Conservation (phyloP, 2,797 vertebrate genomes). For the Loris lydekkerianus region DNA sequence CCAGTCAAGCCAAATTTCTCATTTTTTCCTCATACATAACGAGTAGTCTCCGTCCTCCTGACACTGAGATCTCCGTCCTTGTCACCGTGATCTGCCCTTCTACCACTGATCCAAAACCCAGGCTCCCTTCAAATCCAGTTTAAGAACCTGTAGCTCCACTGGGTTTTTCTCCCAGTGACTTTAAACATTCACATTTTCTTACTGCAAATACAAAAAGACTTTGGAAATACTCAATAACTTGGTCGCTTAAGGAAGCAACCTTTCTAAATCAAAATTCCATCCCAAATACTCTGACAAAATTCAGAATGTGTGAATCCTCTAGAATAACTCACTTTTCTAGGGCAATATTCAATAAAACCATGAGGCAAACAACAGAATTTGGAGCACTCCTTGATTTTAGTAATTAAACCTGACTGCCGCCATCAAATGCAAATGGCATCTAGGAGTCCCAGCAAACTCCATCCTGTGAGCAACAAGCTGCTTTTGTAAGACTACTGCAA, state of each 20-base stretch:
- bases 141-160: background rate
- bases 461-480: background rate
- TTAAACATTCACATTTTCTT: background rate
- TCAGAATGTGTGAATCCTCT: background rate
- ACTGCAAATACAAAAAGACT: background rate
- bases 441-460: background rate
- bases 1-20: background rate
- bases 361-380: conserved; percentile 15
- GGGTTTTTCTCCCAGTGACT: background rate
- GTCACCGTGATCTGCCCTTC: background rate
- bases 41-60: background rate
- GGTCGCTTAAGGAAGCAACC: conserved; percentile 4
- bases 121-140: background rate
- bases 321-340: conserved; percentile 1
- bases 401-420: background rate
- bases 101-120: background rate
- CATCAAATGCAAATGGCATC: background rate
- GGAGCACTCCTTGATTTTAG: background rate
- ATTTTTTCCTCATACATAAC: background rate
- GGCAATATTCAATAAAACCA: background rate
- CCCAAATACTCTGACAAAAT: background rate
- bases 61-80: too few relatives aligned
- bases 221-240: background rate
- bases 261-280: conserved; percentile 16
- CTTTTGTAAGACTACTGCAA: background rate